Percentiles rank a stretch among this genome's conserved stretches.
These are phyloP conservation scores for Drosophila sproati DNA, from an alignment of 1,140 invertebrate species.

Conservation along the genomic window DNA sequence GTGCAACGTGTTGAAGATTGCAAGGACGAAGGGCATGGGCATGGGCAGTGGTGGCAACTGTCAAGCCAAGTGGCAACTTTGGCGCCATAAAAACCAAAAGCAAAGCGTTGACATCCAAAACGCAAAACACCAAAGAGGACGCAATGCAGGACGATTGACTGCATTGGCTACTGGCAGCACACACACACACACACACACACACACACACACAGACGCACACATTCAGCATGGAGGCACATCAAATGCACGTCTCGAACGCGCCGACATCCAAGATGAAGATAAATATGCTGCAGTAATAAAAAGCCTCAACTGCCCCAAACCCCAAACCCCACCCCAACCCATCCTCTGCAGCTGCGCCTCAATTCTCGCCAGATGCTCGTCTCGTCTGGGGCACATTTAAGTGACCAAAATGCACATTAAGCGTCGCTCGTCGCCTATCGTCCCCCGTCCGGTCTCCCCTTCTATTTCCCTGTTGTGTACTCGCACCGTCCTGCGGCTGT, in stretches of 20 bases:
- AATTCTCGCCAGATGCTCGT: slow-evolving; percentile 3
- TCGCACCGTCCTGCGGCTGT: slow-evolving; percentile 37
- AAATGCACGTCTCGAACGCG: slow-evolving; percentile 64
- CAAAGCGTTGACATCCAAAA: slow-evolving; percentile 58
- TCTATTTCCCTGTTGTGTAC: slow-evolving; percentile 13
- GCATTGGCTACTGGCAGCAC: slow-evolving; percentile 40
- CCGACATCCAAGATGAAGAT: slow-evolving; percentile 64
- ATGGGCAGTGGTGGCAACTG: not conserved
- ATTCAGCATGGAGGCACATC: slow-evolving; percentile 42
- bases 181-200: slow-evolving; percentile 21
- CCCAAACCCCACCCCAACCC: not conserved
- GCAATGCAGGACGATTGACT: slow-evolving; percentile 56
- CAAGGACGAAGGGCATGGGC: not conserved
- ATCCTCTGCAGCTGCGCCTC: not conserved
- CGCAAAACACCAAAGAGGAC: slow-evolving; percentile 60
- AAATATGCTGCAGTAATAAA: slow-evolving; percentile 69
- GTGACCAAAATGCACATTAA: slow-evolving; percentile 67
- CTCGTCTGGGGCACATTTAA: slow-evolving; percentile 55
- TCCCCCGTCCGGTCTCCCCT: not conserved
- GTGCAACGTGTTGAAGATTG: slow-evolving; percentile 38
- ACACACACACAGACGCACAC: slow-evolving; percentile 22
- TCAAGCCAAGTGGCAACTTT: slow-evolving; percentile 49
- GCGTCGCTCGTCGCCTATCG: slow-evolving; percentile 45
- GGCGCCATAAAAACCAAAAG: slow-evolving; percentile 55
- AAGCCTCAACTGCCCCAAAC: slow-evolving; percentile 29